phyloP scores from a whole-genome alignment of 2,888 invertebrate species.

The Drosophila melanosoma region DNA sequence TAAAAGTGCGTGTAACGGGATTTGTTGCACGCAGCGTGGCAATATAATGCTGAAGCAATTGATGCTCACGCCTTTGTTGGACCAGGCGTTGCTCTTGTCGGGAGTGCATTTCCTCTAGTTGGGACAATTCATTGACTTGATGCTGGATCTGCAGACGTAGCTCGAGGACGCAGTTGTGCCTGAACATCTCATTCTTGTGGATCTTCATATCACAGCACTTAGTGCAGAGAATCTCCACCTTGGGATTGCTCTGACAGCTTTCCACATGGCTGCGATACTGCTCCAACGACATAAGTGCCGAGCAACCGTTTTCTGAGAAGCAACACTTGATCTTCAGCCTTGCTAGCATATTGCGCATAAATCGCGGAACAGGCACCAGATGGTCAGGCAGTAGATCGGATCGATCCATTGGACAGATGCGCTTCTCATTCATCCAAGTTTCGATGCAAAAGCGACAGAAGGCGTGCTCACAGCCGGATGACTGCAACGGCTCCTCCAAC shows the following conservation, averaged over 20 bases:
- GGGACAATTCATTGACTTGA: conserved; percentile 25
- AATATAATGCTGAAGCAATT: conserved; percentile 65
- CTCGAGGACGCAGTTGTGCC: conserved; percentile 59
- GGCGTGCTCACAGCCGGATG: conserved; percentile 60
- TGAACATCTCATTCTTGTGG: conserved; percentile 59
- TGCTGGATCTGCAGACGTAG: conserved; percentile 48
- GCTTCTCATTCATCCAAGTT: conserved; percentile 63
- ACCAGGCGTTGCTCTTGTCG: conserved; percentile 43
- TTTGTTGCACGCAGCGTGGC: conserved; percentile 56
- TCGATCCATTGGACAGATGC: conserved; percentile 65
- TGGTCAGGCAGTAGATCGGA: conserved; percentile 38
- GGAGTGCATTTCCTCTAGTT: conserved; percentile 34
- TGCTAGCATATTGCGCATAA: conserved; percentile 68
- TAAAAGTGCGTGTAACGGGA: conserved; percentile 60
- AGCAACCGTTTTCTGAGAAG: conserved; percentile 51
- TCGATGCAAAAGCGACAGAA: conserved; percentile 62
- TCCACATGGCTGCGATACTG: conserved; percentile 47
- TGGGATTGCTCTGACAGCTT: conserved; percentile 49
- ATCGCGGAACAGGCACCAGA: conserved; percentile 51
- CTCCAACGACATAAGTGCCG: conserved; percentile 28
- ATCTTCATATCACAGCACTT: conserved; percentile 41
- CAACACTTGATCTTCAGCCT: conserved; percentile 58
- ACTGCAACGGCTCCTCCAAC: conserved; percentile 65
- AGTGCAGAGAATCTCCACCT: conserved; percentile 32
- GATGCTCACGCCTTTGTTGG: conserved; percentile 59